Evolutionary conservation across 2,797 vertebrate species (phyloP).

Genomic region (Coregonus suidteri): DNA sequence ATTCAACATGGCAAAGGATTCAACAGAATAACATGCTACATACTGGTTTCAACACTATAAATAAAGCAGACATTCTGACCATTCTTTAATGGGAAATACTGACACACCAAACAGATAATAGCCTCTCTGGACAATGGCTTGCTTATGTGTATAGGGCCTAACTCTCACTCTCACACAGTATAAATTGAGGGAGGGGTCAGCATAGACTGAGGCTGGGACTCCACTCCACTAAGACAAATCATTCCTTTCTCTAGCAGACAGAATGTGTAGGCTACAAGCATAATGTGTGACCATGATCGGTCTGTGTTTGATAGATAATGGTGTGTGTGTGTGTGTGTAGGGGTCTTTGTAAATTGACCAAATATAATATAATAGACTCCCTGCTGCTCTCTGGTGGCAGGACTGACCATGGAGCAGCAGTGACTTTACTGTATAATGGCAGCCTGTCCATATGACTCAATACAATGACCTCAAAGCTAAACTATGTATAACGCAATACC

Average conservation of each 20-base stretch:
- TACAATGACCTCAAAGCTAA: constrained; percentile 1
- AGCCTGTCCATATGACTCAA: constrained; percentile 2
- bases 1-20: constrained; percentile 1
- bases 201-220: not conserved
- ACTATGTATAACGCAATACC: not conserved
- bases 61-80: constrained; percentile 10
- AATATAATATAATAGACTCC: not conserved
- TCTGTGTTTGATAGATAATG: constrained; percentile 30
- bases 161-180: not conserved
- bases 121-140: not conserved
- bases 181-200: not conserved
- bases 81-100: not conserved
- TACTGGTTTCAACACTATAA: constrained; percentile 38
- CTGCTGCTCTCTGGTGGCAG: constrained; percentile 55
- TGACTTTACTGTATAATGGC: constrained; percentile 5
- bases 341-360: not conserved
- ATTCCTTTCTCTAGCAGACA: constrained; percentile 12
- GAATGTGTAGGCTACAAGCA: constrained; percentile 2
- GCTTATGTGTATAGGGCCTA: not conserved
- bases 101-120: not conserved
- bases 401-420: not conserved
- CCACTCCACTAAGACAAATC: constrained; percentile 3
- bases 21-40: not conserved
- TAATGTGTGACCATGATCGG: constrained; percentile 15
- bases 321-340: not conserved